A percentile compares a stretch with the other conserved stretches of the same genome.
Conservation (phyloP, 2,888 invertebrate species). For the Harpalus rubripes region DNA sequence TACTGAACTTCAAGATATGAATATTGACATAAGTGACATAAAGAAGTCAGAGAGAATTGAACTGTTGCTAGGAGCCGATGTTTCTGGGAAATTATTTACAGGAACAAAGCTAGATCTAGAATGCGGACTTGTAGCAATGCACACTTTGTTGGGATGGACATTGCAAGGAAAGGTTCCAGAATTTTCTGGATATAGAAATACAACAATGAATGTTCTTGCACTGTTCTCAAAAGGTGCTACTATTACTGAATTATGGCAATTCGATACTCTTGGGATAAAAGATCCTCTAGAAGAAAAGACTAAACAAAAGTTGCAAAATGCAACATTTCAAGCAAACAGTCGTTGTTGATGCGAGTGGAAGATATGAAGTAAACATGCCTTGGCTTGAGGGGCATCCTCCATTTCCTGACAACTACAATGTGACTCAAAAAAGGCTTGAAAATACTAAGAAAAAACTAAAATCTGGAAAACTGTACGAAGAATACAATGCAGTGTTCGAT, state of each 20-base stretch:
- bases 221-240: neutral
- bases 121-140: neutral
- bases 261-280: neutral
- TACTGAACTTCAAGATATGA: neutral
- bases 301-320: neutral
- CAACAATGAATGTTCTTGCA: neutral
- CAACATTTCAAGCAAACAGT: neutral
- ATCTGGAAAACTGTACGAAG: neutral
- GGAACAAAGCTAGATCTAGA: neutral
- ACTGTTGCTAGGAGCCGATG: neutral
- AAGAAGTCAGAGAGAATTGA: neutral
- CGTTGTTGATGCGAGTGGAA: neutral
- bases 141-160: neutral
- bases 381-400: neutral
- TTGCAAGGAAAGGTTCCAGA: neutral
- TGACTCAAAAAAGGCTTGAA: slow-evolving; percentile 13
- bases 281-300: neutral
- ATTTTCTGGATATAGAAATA: neutral
- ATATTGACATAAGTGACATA: neutral
- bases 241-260: neutral
- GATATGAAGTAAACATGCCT: neutral
- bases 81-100: neutral
- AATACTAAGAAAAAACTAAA: slow-evolving; percentile 22
- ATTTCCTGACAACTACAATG: neutral
- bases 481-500: slow-evolving; percentile 5